Evolutionary conservation across 2,888 invertebrate genomes (phyloP).

Genomic region (Latrodectus hesperus): DNA sequence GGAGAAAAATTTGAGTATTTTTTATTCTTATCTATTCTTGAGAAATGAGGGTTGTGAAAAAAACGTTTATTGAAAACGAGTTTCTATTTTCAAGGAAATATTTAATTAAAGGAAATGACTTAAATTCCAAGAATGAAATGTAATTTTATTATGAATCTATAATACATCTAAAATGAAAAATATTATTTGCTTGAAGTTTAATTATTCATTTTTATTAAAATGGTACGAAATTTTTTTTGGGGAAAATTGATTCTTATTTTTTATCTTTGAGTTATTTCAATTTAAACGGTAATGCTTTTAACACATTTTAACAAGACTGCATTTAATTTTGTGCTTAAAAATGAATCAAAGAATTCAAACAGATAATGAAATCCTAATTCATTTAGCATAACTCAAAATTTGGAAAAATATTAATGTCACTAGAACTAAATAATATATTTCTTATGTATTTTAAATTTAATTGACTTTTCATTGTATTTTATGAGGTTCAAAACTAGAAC

Average conservation of each 20-base stretch:
- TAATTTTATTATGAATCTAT: neutral
- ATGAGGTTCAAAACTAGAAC: too few species aligned
- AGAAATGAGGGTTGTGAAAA: neutral
- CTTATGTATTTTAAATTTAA: too few species aligned
- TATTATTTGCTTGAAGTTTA: neutral
- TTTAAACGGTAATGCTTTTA: too few species aligned
- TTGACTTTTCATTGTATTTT: too few species aligned
- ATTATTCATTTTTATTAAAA: neutral
- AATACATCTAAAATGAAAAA: neutral
- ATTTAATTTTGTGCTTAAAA: too few species aligned
- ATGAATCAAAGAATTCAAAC: too few species aligned
- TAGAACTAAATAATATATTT: too few species aligned
- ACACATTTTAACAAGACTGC: too few species aligned
- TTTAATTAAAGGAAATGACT: neutral
- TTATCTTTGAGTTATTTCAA: too few species aligned
- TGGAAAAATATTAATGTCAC: too few species aligned
- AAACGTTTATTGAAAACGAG: neutral
- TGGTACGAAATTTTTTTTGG: neutral
- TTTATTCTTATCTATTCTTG: neutral
- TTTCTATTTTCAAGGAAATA: neutral
- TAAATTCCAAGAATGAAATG: neutral
- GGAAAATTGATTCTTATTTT: neutral
- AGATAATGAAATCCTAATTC: too few species aligned
- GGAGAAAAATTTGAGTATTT: conserved; percentile 11
- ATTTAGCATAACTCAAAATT: too few species aligned